These are phyloP conservation scores for Trichogramma pretiosum DNA, from an alignment of 1,140 invertebrate genomes.

Conservation along the genomic window DNA sequence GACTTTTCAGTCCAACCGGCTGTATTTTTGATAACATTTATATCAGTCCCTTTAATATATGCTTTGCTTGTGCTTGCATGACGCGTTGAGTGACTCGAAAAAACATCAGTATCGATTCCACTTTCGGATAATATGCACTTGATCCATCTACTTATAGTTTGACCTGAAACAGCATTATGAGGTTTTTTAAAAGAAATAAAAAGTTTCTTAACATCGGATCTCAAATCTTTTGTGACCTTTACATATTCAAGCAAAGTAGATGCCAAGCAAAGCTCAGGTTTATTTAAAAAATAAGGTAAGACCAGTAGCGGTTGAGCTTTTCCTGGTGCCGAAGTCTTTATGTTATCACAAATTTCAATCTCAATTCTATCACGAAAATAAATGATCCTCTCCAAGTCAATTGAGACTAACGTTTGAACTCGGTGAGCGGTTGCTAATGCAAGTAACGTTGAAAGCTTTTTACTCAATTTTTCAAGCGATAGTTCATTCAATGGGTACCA, in stretches of 20 bases:
- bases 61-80: constrained; percentile 24
- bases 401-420: constrained; percentile 15
- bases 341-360: constrained; percentile 5
- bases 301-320: constrained; percentile 3
- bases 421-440: constrained; percentile 20
- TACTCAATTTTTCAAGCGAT: constrained; percentile 19
- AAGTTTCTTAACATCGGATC: neutral
- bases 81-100: constrained; percentile 11
- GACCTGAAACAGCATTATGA: too few species aligned
- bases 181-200: too few species aligned
- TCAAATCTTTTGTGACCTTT: neutral
- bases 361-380: neutral
- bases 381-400: constrained; percentile 2
- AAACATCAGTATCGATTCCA: neutral
- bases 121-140: neutral
- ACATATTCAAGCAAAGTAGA: constrained; percentile 7
- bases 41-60: constrained; percentile 16
- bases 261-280: constrained; percentile 10
- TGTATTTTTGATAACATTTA: constrained; percentile 20
- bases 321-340: constrained; percentile 10
- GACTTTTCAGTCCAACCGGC: constrained; percentile 26
- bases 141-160: neutral
- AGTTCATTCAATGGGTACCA: neutral
- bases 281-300: constrained; percentile 6
- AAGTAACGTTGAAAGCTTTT: constrained; percentile 20